A percentile compares a stretch with the other conserved stretches of the same genome.
Evolutionary conservation across 2,113 vertebrate species (phyloP).

Genomic region (Melospiza georgiana): DNA sequence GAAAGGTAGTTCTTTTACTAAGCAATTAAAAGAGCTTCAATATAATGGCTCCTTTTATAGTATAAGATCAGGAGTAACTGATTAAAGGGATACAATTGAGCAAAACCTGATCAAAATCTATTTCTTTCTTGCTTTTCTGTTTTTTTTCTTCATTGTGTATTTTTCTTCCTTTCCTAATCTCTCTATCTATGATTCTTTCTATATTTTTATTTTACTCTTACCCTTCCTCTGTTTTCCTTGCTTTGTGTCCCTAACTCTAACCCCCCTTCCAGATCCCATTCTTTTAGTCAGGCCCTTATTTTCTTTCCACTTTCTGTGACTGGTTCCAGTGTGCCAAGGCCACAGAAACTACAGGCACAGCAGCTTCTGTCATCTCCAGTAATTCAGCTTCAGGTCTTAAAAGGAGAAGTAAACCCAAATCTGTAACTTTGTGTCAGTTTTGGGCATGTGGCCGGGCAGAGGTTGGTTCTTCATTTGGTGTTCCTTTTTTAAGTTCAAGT

Average conservation of each 20-base stretch:
- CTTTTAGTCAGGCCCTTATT: background rate
- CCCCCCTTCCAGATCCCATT: background rate
- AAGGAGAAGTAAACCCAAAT: background rate
- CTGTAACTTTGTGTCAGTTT: background rate
- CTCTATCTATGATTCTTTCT: background rate
- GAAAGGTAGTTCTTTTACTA: background rate
- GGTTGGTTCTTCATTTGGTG: background rate
- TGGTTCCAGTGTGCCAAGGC: background rate
- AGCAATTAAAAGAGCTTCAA: background rate
- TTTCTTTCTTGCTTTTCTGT: background rate
- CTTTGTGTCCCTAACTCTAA: background rate
- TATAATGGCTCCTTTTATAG: background rate
- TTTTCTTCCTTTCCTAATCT: background rate
- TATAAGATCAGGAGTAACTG: background rate
- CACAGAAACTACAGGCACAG: background rate
- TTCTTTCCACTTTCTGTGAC: background rate
- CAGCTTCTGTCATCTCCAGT: background rate
- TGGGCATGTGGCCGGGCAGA: background rate
- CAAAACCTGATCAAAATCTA: background rate
- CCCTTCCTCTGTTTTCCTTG: background rate
- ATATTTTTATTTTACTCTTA: background rate
- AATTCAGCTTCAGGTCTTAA: background rate
- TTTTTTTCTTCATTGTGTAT: background rate
- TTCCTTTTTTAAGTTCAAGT: background rate
- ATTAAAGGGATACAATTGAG: background rate